These are phyloP conservation scores for Orthosia incerta DNA, from an alignment of 2,888 invertebrate species.

Conservation along the genomic window DNA sequence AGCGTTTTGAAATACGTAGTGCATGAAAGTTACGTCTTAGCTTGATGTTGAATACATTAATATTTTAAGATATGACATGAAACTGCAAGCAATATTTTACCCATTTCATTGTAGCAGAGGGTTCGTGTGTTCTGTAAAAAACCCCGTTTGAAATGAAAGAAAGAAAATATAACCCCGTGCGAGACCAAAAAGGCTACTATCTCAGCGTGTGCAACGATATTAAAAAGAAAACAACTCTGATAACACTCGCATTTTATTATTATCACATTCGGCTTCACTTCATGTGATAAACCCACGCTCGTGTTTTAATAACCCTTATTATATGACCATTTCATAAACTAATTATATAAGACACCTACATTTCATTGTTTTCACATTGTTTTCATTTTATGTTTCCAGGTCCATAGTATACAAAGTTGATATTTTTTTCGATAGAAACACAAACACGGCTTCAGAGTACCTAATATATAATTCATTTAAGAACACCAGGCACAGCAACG, in stretches of 20 bases:
- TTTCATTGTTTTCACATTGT: no score
- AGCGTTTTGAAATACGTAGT: not conserved
- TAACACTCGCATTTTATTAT: no score
- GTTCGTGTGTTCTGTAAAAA: slow-evolving; percentile 2
- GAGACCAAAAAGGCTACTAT: no score
- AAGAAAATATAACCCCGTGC: no score
- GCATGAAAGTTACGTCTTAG: not conserved
- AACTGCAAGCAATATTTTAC: not conserved
- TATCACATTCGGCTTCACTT: no score
- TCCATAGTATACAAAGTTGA: no score
- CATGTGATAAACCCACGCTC: no score
- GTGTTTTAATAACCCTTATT: no score
- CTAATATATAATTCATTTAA: not conserved
- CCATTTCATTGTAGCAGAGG: not conserved
- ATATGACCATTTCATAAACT: no score
- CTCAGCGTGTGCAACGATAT: no score
- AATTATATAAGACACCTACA: no score
- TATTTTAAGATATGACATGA: not conserved
- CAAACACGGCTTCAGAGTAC: not conserved
- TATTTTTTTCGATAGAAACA: not conserved
- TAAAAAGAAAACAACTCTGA: no score
- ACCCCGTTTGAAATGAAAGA: not conserved
- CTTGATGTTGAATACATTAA: not conserved
- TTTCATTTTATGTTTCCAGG: not conserved
- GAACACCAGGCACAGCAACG: not conserved